Evolutionary conservation across 2,888 invertebrate genomes (phyloP).

Genomic region (Pimpla rufipes): DNA sequence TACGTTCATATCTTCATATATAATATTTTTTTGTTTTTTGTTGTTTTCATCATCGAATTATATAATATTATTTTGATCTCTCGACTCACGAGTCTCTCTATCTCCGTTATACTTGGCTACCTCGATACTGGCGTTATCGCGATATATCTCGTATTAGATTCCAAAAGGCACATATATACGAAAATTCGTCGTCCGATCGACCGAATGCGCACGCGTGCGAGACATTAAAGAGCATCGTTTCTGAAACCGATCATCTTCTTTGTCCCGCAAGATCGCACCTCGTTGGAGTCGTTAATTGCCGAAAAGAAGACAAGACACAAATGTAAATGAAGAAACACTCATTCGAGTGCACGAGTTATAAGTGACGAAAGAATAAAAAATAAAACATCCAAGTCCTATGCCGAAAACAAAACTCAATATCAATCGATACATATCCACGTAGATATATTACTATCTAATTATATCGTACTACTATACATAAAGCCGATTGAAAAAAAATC

Average conservation of each 20-base stretch:
- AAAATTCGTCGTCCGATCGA: constrained; percentile 64
- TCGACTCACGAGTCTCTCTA: constrained; percentile 54
- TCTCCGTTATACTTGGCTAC: constrained; percentile 43
- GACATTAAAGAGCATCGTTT: constrained; percentile 14
- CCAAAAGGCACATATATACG: constrained; percentile 71
- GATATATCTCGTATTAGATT: constrained; percentile 60
- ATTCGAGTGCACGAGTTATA: constrained; percentile 13
- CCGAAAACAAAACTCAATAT: constrained; percentile 56
- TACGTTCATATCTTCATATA: constrained; percentile 54
- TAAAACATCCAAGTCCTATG: constrained; percentile 51
- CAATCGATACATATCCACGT: constrained; percentile 62
- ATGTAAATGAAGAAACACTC: constrained; percentile 42
- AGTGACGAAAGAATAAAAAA: constrained; percentile 30
- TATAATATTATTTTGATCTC: constrained; percentile 54
- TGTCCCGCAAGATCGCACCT: constrained; percentile 5
- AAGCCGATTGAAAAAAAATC: constrained; percentile 66
- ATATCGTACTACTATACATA: constrained; percentile 61
- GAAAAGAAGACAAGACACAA: constrained; percentile 41
- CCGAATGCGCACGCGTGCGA: constrained; percentile 63
- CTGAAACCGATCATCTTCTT: constrained; percentile 24
- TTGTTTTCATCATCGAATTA: constrained; percentile 55
- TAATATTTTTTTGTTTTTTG: constrained; percentile 55
- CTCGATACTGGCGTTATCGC: constrained; percentile 58
- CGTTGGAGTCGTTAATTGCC: constrained; percentile 37
- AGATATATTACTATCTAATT: constrained; percentile 58